These are phyloP conservation scores for Lates calcarifer DNA, from an alignment of 2,113 vertebrate genomes.

Conservation along the genomic window DNA sequence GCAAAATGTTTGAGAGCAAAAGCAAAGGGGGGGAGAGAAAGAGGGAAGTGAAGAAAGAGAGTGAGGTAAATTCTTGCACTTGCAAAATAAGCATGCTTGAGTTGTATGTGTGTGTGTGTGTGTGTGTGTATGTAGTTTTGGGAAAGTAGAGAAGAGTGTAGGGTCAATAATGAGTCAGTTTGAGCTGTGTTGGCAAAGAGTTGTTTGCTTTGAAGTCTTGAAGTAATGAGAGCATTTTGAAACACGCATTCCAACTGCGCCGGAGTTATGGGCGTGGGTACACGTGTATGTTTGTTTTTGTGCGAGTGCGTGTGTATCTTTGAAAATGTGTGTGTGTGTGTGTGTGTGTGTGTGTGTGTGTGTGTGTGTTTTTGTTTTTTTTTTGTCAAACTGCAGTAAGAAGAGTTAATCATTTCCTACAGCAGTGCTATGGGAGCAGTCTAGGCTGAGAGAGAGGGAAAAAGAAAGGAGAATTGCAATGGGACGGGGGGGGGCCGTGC, in stretches of 20 bases:
- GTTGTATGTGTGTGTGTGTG: constrained; percentile 36
- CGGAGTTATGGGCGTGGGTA: constrained; percentile 28
- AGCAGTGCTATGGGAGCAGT: constrained; percentile 52
- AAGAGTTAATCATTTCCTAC: constrained; percentile 70
- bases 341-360: constrained; percentile 16
- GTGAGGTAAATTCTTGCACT: constrained; percentile 3
- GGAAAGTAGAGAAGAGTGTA: constrained; percentile 17
- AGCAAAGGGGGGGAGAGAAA: constrained; percentile 1
- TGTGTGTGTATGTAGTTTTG: constrained; percentile 20
- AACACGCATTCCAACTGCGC: constrained; percentile 31
- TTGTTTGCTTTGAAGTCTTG: constrained; percentile 70
- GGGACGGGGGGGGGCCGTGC: constrained; percentile 1
- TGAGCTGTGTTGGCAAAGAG: constrained; percentile 48
- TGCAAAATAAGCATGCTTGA: constrained; percentile 20
- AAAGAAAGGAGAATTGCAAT: constrained; percentile 41
- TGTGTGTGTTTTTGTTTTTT: too few relatives aligned
- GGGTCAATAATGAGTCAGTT: constrained; percentile 64
- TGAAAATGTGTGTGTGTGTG: too few relatives aligned
- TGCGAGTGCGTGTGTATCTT: too few relatives aligned
- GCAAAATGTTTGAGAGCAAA: constrained; percentile 46
- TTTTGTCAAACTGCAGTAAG: constrained; percentile 50
- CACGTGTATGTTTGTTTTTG: constrained; percentile 48
- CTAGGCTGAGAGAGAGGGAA: constrained; percentile 8
- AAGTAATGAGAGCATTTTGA: constrained; percentile 68
- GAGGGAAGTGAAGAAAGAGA: constrained; percentile 7